These are phyloP conservation scores for Lutraria lutraria DNA, from an alignment of 2,888 invertebrate genomes.

Conservation along the genomic window DNA sequence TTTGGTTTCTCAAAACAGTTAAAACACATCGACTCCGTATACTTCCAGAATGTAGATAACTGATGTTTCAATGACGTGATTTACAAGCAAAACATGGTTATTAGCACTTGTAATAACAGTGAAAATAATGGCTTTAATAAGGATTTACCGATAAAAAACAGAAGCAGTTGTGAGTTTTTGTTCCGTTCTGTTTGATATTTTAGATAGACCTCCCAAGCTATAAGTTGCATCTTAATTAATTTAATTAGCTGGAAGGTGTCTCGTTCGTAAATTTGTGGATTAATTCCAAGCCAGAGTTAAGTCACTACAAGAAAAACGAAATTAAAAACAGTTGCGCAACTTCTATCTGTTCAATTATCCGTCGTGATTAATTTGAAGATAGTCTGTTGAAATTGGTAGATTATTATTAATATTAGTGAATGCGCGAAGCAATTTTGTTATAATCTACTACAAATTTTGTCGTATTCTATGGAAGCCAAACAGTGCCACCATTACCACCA, in stretches of 20 bases:
- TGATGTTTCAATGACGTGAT: too few species aligned
- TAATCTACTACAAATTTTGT: not conserved
- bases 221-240: not conserved
- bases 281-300: not conserved
- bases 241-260: not conserved
- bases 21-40: too few species aligned
- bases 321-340: slow-evolving; percentile 18
- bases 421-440: not conserved
- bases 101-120: too few species aligned
- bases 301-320: not conserved
- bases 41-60: too few species aligned
- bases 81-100: too few species aligned
- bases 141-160: not conserved
- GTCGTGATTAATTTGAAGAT: slow-evolving; percentile 2
- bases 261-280: not conserved
- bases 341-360: not conserved
- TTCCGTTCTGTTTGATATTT: not conserved
- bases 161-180: not conserved
- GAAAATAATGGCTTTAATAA: not conserved
- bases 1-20: too few species aligned
- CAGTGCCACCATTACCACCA: too few species aligned
- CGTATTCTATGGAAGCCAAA: not conserved
- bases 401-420: not conserved
- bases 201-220: not conserved
- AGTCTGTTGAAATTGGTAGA: not conserved